Conservation (phyloP, 1,140 invertebrate species). For the Drosophila leontia region DNA sequence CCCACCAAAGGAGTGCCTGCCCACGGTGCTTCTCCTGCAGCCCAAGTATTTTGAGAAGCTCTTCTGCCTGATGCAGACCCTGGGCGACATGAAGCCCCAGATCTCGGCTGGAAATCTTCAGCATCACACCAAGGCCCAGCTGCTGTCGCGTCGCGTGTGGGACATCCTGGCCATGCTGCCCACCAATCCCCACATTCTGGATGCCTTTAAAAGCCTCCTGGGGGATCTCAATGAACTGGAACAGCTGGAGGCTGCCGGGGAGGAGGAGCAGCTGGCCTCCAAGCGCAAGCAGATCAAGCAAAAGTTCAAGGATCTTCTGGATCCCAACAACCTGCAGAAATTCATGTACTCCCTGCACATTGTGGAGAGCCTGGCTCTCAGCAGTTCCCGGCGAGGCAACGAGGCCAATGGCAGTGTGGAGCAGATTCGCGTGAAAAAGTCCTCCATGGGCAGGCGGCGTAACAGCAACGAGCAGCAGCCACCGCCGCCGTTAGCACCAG, state of each 20-base stretch:
- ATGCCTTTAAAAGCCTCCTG: constrained; percentile 92
- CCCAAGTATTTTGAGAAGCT: constrained; percentile 95
- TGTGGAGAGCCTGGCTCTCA: constrained; percentile 88
- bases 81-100: constrained; percentile 92
- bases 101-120: constrained; percentile 88
- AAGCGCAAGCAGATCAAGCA: constrained; percentile 80
- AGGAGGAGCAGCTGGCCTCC: constrained; percentile 64
- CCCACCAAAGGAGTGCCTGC: constrained; percentile 92
- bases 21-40: constrained; percentile 93
- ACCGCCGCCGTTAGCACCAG: neutral
- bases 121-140: constrained; percentile 94
- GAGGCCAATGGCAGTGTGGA: constrained; percentile 68
- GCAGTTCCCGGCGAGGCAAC: constrained; percentile 46
- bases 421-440: constrained; percentile 61
- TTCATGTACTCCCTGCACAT: constrained; percentile 98
- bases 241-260: constrained; percentile 40
- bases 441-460: constrained; percentile 40
- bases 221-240: constrained; percentile 84
- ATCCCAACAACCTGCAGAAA: constrained; percentile 95
- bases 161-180: constrained; percentile 96
- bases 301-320: constrained; percentile 90
- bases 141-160: constrained; percentile 96
- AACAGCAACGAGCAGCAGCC: constrained; percentile 68
- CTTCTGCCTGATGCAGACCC: constrained; percentile 94
- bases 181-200: constrained; percentile 93